Evolutionary conservation across 2,888 invertebrate genomes (phyloP).

Genomic region (Aphidoletes aphidimyza): DNA sequence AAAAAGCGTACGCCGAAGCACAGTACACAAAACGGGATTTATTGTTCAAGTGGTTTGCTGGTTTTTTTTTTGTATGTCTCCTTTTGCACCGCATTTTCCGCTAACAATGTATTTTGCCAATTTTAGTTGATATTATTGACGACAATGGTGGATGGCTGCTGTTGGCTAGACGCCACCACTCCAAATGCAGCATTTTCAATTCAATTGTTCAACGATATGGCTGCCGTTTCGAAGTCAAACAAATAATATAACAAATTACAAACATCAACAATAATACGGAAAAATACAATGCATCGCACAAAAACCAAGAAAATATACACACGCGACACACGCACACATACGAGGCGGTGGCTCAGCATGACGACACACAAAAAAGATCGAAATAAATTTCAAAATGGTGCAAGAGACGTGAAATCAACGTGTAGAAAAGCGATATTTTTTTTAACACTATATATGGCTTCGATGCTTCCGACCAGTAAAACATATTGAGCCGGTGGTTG

Average conservation of each 20-base stretch:
- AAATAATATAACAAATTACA: slow-evolving; percentile 53
- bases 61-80: not conserved
- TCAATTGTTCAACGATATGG: slow-evolving; percentile 13
- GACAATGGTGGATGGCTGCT: too few relatives aligned
- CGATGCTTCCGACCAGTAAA: not conserved
- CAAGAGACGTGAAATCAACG: not conserved
- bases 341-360: not conserved
- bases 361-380: not conserved
- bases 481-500: slow-evolving; percentile 33
- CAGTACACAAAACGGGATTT: not conserved
- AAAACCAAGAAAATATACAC: too few relatives aligned
- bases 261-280: slow-evolving; percentile 27
- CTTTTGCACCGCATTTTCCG: not conserved
- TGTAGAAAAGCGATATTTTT: not conserved
- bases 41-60: not conserved
- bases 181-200: not conserved
- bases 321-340: not conserved
- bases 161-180: slow-evolving; percentile 26
- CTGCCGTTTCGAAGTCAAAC: slow-evolving; percentile 37
- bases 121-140: slow-evolving; percentile 38
- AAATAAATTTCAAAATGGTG: slow-evolving; percentile 11
- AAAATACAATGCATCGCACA: not conserved
- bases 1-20: not conserved
- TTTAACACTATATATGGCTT: not conserved
- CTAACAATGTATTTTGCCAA: slow-evolving; percentile 40